Evolutionary conservation across 1,140 invertebrate genomes (phyloP).

Genomic region (Elysia chlorotica): DNA sequence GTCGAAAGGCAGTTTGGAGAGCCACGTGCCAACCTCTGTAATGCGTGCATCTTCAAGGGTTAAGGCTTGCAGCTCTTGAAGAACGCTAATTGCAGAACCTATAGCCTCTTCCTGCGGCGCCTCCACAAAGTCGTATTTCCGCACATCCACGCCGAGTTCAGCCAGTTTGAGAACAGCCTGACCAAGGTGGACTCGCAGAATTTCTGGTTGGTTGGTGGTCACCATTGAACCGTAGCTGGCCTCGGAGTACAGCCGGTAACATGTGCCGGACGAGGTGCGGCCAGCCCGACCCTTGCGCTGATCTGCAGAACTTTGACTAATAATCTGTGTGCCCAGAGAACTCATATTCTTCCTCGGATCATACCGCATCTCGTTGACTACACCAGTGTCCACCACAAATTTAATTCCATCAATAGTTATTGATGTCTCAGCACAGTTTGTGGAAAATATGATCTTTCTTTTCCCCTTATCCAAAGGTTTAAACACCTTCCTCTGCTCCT

Average conservation of each 20-base stretch:
- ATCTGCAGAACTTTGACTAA: conserved; percentile 52
- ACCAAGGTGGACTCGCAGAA: conserved; percentile 45
- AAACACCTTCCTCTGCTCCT: conserved; percentile 79
- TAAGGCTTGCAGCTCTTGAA: conserved; percentile 45
- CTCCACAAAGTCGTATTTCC: conserved; percentile 52
- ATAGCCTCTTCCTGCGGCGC: conserved; percentile 39
- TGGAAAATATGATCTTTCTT: conserved; percentile 58
- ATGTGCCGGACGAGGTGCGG: conserved; percentile 45
- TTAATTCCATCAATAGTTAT: conserved; percentile 57
- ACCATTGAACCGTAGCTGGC: conserved; percentile 40
- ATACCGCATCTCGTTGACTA: conserved; percentile 52
- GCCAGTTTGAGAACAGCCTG: conserved; percentile 49
- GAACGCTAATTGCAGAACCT: conserved; percentile 31
- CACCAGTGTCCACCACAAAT: conserved; percentile 58
- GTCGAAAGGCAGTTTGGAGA: conserved; percentile 52
- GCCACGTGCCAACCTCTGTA: conserved; percentile 47
- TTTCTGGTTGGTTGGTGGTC: conserved; percentile 42
- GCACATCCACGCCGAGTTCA: conserved; percentile 41
- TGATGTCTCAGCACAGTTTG: conserved; percentile 60
- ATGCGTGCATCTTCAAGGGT: conserved; percentile 42
- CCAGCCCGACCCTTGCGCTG: conserved; percentile 58
- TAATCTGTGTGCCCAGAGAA: conserved; percentile 31
- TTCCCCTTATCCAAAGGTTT: conserved; percentile 28
- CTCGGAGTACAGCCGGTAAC: conserved; percentile 53
- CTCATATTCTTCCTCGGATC: conserved; percentile 49